phyloP scores from a whole-genome alignment of 2,113 vertebrate species.

The Ailuropoda melanoleuca region DNA sequence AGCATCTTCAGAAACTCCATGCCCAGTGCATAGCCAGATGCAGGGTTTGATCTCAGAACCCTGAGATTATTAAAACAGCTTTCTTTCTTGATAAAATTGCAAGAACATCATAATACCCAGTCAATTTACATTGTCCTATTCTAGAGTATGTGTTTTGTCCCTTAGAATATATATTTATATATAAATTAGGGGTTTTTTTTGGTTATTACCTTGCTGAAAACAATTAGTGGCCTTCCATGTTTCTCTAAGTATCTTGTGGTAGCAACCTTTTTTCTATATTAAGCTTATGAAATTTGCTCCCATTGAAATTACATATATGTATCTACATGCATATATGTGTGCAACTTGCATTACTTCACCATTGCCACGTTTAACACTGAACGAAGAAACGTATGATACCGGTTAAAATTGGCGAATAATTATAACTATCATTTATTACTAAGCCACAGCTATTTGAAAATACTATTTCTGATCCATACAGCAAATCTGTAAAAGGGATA shows the following conservation, averaged over 20 bases:
- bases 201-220: background rate
- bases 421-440: background rate
- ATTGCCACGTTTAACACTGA: background rate
- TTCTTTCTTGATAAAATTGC: background rate
- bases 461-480: background rate
- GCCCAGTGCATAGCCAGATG: too few relatives aligned
- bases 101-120: background rate
- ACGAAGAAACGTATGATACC: background rate
- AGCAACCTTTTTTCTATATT: background rate
- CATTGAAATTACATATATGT: background rate
- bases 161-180: background rate
- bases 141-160: background rate
- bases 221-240: background rate
- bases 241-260: background rate
- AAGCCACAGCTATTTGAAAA: background rate
- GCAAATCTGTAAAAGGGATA: background rate
- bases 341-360: background rate
- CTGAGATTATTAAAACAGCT: background rate
- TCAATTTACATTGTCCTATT: background rate
- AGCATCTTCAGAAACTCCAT: too few relatives aligned
- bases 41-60: too few relatives aligned
- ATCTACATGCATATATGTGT: too few relatives aligned
- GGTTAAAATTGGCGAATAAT: background rate
- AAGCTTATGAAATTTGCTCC: background rate
- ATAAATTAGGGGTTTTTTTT: background rate